A percentile compares a stretch with the other conserved stretches of the same genome.
phyloP scores from a whole-genome alignment of 1,140 invertebrate genomes.

The Vanessa tameamea region DNA sequence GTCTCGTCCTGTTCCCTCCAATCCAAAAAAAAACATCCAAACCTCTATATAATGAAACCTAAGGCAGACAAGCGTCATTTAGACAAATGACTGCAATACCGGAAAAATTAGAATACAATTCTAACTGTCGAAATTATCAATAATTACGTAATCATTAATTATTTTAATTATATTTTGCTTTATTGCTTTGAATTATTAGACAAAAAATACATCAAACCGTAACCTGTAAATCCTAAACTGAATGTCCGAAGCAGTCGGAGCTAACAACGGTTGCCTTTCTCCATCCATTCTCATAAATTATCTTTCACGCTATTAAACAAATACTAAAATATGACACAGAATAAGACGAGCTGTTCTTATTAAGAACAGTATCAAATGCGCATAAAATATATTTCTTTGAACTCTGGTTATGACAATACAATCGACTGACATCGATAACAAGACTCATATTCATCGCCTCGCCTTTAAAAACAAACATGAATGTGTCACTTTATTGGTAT shows the following conservation, averaged over 20 bases:
- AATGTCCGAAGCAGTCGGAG: background rate
- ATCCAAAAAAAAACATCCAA: too few relatives aligned
- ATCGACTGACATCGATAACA: background rate
- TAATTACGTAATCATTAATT: too few relatives aligned
- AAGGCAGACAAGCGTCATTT: too few relatives aligned
- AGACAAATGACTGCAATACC: too few relatives aligned
- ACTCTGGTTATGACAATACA: background rate
- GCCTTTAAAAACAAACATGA: background rate
- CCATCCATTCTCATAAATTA: background rate
- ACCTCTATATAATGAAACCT: too few relatives aligned
- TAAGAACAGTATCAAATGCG: background rate
- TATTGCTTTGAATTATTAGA: background rate
- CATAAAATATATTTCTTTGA: background rate
- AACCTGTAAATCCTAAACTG: constrained; percentile 5
- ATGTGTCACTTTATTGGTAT: background rate
- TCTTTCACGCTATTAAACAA: too few relatives aligned
- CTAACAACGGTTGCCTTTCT: background rate
- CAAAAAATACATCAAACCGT: background rate
- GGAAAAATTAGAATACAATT: too few relatives aligned
- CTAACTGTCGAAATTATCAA: too few relatives aligned
- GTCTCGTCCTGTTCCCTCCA: too few relatives aligned
- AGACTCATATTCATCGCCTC: background rate
- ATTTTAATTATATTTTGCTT: too few relatives aligned
- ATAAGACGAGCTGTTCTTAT: too few relatives aligned
- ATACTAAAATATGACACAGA: too few relatives aligned